Conservation (phyloP, 2,113 vertebrate genomes). For the Lampris incognitus region DNA sequence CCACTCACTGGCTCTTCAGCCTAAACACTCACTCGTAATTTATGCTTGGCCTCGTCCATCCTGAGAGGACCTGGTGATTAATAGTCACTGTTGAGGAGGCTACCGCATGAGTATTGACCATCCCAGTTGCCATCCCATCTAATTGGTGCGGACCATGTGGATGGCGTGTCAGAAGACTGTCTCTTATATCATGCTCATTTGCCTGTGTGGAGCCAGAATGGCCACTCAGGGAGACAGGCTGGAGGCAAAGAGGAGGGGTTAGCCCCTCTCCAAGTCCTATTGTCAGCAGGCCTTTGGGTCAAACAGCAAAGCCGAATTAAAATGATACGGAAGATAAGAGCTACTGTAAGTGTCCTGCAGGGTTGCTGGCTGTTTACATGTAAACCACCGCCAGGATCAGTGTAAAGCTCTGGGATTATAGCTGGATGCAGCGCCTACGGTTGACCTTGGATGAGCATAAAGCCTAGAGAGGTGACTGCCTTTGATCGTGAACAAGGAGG, state of each 20-base stretch:
- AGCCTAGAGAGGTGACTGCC: background rate
- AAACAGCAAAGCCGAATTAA: constrained; percentile 60
- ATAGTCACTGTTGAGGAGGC: constrained; percentile 49
- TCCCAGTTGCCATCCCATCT: constrained; percentile 20
- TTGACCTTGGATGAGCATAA: constrained; percentile 10
- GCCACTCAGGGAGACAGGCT: constrained; percentile 25
- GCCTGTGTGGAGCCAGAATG: constrained; percentile 50
- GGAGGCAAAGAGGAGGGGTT: constrained; percentile 42
- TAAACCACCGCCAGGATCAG: constrained; percentile 22
- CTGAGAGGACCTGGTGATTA: constrained; percentile 43
- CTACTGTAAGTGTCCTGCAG: constrained; percentile 31
- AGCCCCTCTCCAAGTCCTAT: constrained; percentile 40
- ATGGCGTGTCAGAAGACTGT: constrained; percentile 46
- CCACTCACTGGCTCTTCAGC: constrained; percentile 55
- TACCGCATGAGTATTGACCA: constrained; percentile 25
- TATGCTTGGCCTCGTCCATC: constrained; percentile 30
- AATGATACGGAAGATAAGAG: constrained; percentile 54
- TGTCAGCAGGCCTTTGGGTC: constrained; percentile 48
- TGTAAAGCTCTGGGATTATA: constrained; percentile 37
- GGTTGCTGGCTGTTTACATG: constrained; percentile 49
- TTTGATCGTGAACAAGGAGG: background rate
- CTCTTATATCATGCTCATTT: constrained; percentile 64
- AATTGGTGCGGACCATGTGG: constrained; percentile 16
- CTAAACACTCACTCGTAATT: constrained; percentile 35
- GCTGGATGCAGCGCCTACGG: constrained; percentile 35